Evolutionary conservation across 2,888 invertebrate species (phyloP).

Genomic region (Galeopsomyia nigrocyanea): DNA sequence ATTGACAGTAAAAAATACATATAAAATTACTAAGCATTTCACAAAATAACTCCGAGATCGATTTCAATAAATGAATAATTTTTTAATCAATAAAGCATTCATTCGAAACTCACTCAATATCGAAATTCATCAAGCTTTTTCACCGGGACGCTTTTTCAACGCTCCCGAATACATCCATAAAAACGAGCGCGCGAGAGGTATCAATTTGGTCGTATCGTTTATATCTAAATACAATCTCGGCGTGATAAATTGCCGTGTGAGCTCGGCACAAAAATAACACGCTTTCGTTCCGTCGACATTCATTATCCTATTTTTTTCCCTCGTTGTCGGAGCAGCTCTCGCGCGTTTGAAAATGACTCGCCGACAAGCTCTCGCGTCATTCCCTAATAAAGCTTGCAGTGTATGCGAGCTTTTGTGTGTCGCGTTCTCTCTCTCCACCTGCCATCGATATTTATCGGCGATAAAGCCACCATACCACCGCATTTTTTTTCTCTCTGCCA

Average conservation of each 20-base stretch:
- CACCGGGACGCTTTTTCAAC: slow-evolving; percentile 1
- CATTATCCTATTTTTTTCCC: slow-evolving; percentile 31
- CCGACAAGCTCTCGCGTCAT: slow-evolving; percentile 3
- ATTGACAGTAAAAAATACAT: too few relatives aligned
- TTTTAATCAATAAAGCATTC: too few relatives aligned
- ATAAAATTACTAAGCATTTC: too few relatives aligned
- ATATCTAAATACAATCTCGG: slow-evolving; percentile 26
- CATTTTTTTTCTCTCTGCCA: slow-evolving; percentile 47
- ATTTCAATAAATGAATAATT: too few relatives aligned
- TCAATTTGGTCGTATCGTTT: slow-evolving; percentile 25
- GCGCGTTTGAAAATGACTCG: not conserved
- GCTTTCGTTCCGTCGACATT: slow-evolving; percentile 12
- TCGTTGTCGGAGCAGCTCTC: not conserved
- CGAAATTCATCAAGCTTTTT: slow-evolving; percentile 8
- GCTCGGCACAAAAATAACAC: slow-evolving; percentile 19
- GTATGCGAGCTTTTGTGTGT: not conserved
- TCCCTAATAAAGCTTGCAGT: slow-evolving; percentile 25
- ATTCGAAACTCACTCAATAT: not conserved
- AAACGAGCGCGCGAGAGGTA: slow-evolving; percentile 7
- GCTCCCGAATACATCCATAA: not conserved
- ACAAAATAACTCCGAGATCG: too few relatives aligned
- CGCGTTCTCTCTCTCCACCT: slow-evolving; percentile 9
- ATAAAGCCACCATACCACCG: slow-evolving; percentile 23
- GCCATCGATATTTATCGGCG: slow-evolving; percentile 45
- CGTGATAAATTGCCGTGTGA: slow-evolving; percentile 39